Conservation (phyloP, 2,888 invertebrate species). For the Myathropa florea region DNA sequence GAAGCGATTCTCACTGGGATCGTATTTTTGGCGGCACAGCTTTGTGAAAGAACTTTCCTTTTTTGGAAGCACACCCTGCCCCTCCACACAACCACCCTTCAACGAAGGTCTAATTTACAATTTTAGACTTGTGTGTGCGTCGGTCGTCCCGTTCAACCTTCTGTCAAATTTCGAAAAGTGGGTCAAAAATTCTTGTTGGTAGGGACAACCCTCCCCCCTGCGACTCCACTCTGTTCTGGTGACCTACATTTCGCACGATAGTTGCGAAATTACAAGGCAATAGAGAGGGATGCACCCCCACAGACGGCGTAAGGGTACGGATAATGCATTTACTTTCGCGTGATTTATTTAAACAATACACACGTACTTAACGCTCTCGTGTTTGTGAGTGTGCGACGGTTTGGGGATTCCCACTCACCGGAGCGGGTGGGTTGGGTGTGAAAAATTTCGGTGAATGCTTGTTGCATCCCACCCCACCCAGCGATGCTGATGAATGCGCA, state of each 20-base stretch:
- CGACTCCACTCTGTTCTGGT: neutral
- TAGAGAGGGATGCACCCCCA: neutral
- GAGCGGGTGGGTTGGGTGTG: neutral
- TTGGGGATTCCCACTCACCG: neutral
- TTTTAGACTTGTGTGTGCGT: neutral
- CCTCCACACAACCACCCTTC: neutral
- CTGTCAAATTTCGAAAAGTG: neutral
- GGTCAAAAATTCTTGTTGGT: neutral
- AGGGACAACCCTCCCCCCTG: neutral
- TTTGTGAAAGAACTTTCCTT: neutral
- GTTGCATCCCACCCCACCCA: neutral
- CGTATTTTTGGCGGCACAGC: neutral
- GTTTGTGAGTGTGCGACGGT: neutral
- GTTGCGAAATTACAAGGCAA: neutral
- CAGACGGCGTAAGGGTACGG: neutral
- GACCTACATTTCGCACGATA: neutral
- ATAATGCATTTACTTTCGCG: conserved; percentile 35
- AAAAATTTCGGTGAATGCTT: neutral
- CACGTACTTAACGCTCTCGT: neutral
- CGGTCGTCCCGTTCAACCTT: neutral
- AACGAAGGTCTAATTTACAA: neutral
- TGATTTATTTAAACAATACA: conserved; percentile 35
- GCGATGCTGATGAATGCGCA: neutral
- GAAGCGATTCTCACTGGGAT: neutral
- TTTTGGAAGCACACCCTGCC: neutral